phyloP scores from a whole-genome alignment of 1,140 invertebrate genomes.

The Philopotamus ludificatus region DNA sequence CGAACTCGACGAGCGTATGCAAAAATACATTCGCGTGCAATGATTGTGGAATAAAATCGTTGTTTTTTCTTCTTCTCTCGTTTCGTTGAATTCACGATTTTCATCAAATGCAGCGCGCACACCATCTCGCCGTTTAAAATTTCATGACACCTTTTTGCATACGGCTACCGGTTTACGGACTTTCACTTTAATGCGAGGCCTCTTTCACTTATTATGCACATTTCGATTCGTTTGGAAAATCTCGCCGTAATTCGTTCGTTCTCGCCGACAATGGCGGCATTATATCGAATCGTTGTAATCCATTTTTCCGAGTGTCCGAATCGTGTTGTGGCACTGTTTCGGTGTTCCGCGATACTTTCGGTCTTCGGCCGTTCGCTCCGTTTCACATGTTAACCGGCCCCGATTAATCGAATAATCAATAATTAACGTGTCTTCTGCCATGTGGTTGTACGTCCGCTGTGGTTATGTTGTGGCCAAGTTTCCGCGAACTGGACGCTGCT shows the following conservation, averaged over 20 bases:
- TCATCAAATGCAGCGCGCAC: neutral
- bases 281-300: neutral
- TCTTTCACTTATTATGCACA: neutral
- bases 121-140: neutral
- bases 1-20: neutral
- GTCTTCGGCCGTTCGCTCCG: neutral
- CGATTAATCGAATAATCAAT: too few relatives aligned
- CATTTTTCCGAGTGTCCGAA: neutral
- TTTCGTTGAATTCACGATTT: neutral
- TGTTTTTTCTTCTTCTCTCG: neutral
- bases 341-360: neutral
- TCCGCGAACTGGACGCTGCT: too few relatives aligned
- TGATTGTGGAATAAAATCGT: neutral
- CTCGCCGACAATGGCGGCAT: too few relatives aligned
- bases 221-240: too few relatives aligned
- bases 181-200: neutral
- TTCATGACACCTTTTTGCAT: too few relatives aligned
- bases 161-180: neutral
- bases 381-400: too few relatives aligned
- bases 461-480: too few relatives aligned
- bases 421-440: too few relatives aligned
- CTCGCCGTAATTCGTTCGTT: too few relatives aligned
- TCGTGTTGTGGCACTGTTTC: neutral
- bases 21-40: neutral
- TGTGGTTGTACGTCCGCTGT: too few relatives aligned